Evolutionary conservation across 2,888 invertebrate species (phyloP), one percentile per base, ranked within the genome.

Genomic region (Sinohyriopsis cumingii): DNA sequence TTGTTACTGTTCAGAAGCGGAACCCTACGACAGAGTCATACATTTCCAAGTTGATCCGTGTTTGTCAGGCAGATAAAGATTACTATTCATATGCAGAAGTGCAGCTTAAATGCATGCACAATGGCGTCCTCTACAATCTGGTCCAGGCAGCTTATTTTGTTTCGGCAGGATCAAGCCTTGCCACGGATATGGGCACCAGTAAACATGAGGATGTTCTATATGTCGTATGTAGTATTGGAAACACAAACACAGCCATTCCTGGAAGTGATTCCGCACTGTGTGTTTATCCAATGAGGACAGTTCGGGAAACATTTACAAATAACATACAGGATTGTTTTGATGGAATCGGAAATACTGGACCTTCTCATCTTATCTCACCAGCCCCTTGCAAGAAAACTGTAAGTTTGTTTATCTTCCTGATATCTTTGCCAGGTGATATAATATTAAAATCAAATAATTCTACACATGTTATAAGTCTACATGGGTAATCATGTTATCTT

Each of bases 71-170:
- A 86, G 99, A 99, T 89, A 94, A 95, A 79, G 95, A 96, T 88
- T 99, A 98, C 91, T 97, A 98, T 90, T 98, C 98, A 9, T 99
- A 99, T 90, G 97, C 98, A 19, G 99, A 99, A 92, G 96, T 98
- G 81, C 97, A 98, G 20, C 94, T 98, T 89, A 95, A 96, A 84
- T 98, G 98, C 89, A 95, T 94, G 67, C 61, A 93, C 86, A 78
- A 82, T 45, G 87, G 82, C 18, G 77, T 82, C 57, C 93, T 93
- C 70, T 99, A 97, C 90, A 98, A 98, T 91, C 92, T 98, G 65
- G 95, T 97, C 5, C 97, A 97, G 89, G 97, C 98, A 45, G 98
- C 97, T 0, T 97, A 95, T 89, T 94, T 98, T 57, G 97, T 97
- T 55, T 96, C 96, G 90, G 96, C 98, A 0, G 98, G 98, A 55